Conservation (phyloP, 2,113 vertebrate species). For the Triplophysa dalaica region DNA sequence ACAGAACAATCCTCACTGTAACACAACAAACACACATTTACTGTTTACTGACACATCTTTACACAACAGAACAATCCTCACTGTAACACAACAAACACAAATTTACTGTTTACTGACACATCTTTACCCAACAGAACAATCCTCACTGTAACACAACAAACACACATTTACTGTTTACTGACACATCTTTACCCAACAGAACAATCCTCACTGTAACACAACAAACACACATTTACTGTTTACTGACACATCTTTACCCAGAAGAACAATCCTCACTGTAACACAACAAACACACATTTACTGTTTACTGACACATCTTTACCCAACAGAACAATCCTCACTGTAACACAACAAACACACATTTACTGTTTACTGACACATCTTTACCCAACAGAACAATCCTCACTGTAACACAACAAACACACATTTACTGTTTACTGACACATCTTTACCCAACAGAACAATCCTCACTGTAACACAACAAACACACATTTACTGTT, state of each 20-base stretch:
- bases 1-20: not conserved
- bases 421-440: not conserved
- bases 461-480: not conserved
- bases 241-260: no score
- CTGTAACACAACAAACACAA: no score
- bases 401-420: no score
- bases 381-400: not conserved
- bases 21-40: no score
- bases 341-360: no score
- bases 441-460: not conserved
- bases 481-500: no score
- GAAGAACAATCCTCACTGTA: not conserved
- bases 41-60: not conserved
- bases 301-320: not conserved
- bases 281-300: no score
- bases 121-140: not conserved
- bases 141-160: no score
- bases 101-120: no score
- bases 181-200: not conserved
- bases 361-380: no score
- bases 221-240: no score
- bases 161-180: not conserved
- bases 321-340: not conserved
- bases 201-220: not conserved
- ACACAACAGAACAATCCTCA: not conserved